Evolutionary conservation across 2,888 invertebrate genomes (phyloP), one percentile per base, ranked within the genome.

Genomic region (Cerastoderma edule): DNA sequence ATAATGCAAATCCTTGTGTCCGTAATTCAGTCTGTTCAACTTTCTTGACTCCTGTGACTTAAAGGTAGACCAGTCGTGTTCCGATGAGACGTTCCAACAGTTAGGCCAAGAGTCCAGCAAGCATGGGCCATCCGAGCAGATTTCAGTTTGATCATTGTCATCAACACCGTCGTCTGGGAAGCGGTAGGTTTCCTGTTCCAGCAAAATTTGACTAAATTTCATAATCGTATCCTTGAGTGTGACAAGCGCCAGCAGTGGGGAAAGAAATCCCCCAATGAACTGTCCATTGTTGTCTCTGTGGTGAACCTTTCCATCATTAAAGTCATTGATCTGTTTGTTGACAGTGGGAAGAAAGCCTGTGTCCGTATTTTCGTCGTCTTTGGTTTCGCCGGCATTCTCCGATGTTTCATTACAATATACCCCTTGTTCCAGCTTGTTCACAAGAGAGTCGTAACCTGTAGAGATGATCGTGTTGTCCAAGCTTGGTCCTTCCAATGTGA

Each of bases 181-280:
- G 30, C 28, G 28, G 39, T 54, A 46, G 2, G 67, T 19, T 22
- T 50, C 54, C 8, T 39, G 63, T 30, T 75, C 77, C 27, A 72
- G 53, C 16, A 83, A 64, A 10, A 80, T 82, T 56, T 67, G 79
- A 35, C 80, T 82, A 77, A 85, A 87, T 54, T 83, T 74, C 4
- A 83, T 48, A 44, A 86, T 54, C 16, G 82, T 74, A 28, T 84
- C 80, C 46, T 85, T 86, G 13, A 87, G 60, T 2, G 87, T 81
- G 35, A 87, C 54, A 16, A 87, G 75, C 3, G 87, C 81, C 50
- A 85, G 73, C n/a, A 87, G 70, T 56, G 81, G 82, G 10, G 83
- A 78, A 48, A 87, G 57, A 16, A 84, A 75, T 46, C 72, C 72
- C 67, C 80, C 76, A 13, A 79, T 50, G 1, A 72, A 27, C 24